Percentiles rank a stretch among this genome's conserved stretches.
Evolutionary conservation across 1,140 invertebrate species (phyloP).

Genomic region (Chironomus tepperi): DNA sequence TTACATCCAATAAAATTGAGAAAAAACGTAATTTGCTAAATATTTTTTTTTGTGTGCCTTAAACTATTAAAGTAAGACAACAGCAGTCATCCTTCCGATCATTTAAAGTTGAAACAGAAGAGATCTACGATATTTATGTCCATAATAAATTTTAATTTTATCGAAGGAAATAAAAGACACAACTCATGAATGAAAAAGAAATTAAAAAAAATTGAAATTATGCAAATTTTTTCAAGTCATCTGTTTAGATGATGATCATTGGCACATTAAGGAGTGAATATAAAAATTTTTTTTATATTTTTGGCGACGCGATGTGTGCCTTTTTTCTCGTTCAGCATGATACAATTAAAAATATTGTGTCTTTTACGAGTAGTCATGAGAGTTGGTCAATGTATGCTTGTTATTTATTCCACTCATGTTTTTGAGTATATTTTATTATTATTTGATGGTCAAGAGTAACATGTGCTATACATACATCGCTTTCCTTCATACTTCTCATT

Average conservation of each 20-base stretch:
- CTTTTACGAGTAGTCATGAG: neutral
- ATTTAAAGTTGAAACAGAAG: too few species aligned
- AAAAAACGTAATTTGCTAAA: too few species aligned
- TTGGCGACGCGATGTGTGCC: neutral
- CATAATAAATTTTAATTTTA: too few species aligned
- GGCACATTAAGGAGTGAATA: too few species aligned
- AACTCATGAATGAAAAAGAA: too few species aligned
- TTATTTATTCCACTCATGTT: neutral
- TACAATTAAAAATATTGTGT: neutral
- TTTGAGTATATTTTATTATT: conserved; percentile 11
- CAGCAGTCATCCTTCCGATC: too few species aligned
- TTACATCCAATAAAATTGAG: too few species aligned
- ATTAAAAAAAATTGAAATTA: neutral
- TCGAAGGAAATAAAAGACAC: too few species aligned
- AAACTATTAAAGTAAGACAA: too few species aligned
- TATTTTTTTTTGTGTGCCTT: too few species aligned
- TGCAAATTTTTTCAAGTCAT: neutral
- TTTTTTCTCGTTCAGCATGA: neutral
- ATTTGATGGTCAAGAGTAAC: neutral
- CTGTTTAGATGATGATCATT: neutral
- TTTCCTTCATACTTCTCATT: neutral
- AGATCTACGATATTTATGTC: too few species aligned
- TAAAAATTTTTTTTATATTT: neutral
- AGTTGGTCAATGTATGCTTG: neutral
- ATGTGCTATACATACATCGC: neutral